phyloP scores from a whole-genome alignment of 2,888 invertebrate species.

The Choreutis nemorana region DNA sequence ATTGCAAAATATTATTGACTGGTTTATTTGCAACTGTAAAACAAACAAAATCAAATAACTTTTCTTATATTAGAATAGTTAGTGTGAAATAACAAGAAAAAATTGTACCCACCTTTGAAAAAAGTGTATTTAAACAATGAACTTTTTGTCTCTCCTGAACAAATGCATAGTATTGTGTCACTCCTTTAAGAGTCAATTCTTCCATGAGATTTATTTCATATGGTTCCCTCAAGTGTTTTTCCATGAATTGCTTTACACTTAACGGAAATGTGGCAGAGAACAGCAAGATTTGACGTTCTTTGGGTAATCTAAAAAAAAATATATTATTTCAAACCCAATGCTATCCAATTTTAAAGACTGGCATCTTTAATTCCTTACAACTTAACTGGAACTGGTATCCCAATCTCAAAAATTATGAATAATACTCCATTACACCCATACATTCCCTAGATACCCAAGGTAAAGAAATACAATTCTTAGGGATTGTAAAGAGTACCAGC shows the following conservation, averaged over 20 bases:
- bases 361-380: too few relatives aligned
- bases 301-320: conserved; percentile 75
- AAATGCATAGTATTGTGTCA: conserved; percentile 99
- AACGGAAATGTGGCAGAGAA: conserved; percentile 99
- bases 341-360: too few relatives aligned
- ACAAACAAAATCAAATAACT: conserved; percentile 15
- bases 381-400: too few relatives aligned
- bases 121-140: conserved; percentile 98
- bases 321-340: too few relatives aligned
- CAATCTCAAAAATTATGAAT: too few relatives aligned
- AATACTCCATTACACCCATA: too few relatives aligned
- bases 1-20: conserved; percentile 99
- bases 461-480: too few relatives aligned
- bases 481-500: too few relatives aligned
- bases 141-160: conserved; percentile 99
- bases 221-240: conserved; percentile 95
- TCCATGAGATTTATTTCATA: conserved; percentile 99
- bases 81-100: conserved; percentile 1
- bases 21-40: conserved; percentile 95
- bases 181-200: conserved; percentile 97
- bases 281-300: conserved; percentile 95
- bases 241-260: conserved; percentile 98
- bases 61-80: too few relatives aligned
- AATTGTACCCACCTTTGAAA: conserved; percentile 82
- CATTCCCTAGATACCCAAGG: too few relatives aligned